phyloP scores from a whole-genome alignment of 2,113 vertebrate genomes.

The Psittacula cyanocephala region DNA sequence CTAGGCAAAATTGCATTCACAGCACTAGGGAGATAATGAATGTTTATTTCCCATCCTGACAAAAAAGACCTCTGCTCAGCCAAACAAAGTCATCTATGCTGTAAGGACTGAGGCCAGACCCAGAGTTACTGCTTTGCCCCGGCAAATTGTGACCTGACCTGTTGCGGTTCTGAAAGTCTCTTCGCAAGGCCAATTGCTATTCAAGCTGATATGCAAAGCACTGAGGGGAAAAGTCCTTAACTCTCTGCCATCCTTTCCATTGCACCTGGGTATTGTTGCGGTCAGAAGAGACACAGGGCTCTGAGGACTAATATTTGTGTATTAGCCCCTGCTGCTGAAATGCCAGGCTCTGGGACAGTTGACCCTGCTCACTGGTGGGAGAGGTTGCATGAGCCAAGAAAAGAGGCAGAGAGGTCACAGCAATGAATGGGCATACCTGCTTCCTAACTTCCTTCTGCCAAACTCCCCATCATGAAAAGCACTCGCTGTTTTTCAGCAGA shows the following conservation, averaged over 20 bases:
- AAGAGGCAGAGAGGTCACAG: not conserved
- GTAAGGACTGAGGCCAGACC: not conserved
- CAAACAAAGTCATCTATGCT: not conserved
- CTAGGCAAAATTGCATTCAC: not conserved
- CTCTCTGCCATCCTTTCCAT: not conserved
- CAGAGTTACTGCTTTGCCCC: not conserved
- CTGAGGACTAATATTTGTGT: not conserved
- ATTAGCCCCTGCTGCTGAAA: not conserved
- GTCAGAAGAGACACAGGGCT: not conserved
- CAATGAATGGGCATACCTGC: accelerated
- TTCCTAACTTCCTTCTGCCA: accelerated
- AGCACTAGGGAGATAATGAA: not conserved
- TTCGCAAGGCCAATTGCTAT: not conserved
- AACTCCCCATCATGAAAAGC: accelerated
- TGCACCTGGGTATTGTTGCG: not conserved
- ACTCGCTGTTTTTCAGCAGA: accelerated
- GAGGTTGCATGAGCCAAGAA: accelerated
- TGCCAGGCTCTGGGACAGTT: not conserved
- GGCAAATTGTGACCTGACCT: not conserved
- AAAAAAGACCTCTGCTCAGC: not conserved
- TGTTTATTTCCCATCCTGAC: not conserved
- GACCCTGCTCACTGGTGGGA: accelerated
- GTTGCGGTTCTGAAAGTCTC: not conserved
- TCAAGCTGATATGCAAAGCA: not conserved
- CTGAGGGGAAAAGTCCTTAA: not conserved